Base-by-base conservation (phyloP, 1,140 invertebrate species). In the Lethrus apterus region DNA sequence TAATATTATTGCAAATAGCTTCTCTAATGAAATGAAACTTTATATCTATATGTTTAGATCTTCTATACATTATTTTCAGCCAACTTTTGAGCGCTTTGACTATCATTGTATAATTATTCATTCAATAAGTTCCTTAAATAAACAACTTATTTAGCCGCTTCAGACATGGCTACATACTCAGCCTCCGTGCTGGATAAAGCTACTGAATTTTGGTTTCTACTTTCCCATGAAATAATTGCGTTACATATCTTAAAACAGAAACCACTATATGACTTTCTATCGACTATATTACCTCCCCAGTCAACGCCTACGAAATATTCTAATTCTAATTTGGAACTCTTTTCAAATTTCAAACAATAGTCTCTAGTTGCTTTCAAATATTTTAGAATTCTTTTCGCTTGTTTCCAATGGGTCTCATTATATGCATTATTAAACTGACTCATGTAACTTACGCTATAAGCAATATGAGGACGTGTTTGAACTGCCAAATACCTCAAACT, bases 121-220 rank as follows among this genome's bases (percentile, higher is more conserved):
- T 34, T n/a, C 23, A 47, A 11, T 34, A 42, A 14, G 33, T 26
- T 46, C 24, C 33, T 50, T 20, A 60, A 46, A 43, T 51, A 58
- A 14, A 55, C 38, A 18, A 45, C 47, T 51, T 60, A 57, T 44
- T 55, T 58, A 11, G 45, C 33, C 9, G 53, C 55, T 19, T 55
- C 50, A 3, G 54, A 38, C 13, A 66, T 21, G 5, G 64, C 58
- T 32, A 65, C 56, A 44, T 63, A 66, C 38, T 70, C 65, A 0
- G 67, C 58, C 53, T 69, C 65, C 9, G 57, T 63, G 24, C 50
- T 64, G n/a, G 57, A 65, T 9, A 67, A 40, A 17, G 59, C 52
- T 0, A 67, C 56, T 15, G 48, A 57, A 31, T 40, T 44, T 48
- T 70, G 66, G 34, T 67, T 68, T 30, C 46, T 43, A 14, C 38